phyloP scores from a whole-genome alignment of 2,888 invertebrate species.

The Amphipoea lucens region DNA sequence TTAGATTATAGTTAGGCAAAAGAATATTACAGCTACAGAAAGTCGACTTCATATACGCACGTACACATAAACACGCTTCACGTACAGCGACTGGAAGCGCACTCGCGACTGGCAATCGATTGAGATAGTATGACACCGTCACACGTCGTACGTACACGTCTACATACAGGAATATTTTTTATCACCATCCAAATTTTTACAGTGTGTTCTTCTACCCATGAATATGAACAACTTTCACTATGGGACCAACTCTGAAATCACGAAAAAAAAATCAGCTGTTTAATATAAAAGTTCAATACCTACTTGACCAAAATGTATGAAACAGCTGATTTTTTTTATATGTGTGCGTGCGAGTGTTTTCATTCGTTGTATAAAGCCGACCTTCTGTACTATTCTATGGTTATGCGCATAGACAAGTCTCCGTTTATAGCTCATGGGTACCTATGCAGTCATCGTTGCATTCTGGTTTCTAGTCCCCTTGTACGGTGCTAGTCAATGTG shows the following conservation, averaged over 20 bases:
- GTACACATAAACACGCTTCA: neutral
- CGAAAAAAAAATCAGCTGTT: too few relatives aligned
- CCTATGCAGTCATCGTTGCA: conserved; percentile 62
- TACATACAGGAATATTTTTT: too few relatives aligned
- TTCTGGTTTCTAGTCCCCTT: conserved; percentile 58
- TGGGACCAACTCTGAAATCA: too few relatives aligned
- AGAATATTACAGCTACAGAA: conserved; percentile 6
- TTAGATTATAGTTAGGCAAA: conserved; percentile 24
- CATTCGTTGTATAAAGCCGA: neutral
- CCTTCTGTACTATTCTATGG: conserved; percentile 7
- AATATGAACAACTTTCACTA: too few relatives aligned
- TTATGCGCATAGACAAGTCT: conserved; percentile 52
- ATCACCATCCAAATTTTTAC: too few relatives aligned
- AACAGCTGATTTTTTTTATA: too few relatives aligned
- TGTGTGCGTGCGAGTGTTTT: neutral
- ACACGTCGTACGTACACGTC: neutral
- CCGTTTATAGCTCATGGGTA: conserved; percentile 64
- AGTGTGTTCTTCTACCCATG: too few relatives aligned
- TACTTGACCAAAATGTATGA: too few relatives aligned
- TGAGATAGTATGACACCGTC: neutral
- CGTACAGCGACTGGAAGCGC: neutral
- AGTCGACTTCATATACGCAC: neutral
- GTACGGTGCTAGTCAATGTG: conserved; percentile 57
- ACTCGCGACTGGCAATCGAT: neutral
- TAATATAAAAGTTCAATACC: too few relatives aligned